Base-by-base conservation (phyloP, 2,113 vertebrate genomes). In the Narcine bancroftii region DNA sequence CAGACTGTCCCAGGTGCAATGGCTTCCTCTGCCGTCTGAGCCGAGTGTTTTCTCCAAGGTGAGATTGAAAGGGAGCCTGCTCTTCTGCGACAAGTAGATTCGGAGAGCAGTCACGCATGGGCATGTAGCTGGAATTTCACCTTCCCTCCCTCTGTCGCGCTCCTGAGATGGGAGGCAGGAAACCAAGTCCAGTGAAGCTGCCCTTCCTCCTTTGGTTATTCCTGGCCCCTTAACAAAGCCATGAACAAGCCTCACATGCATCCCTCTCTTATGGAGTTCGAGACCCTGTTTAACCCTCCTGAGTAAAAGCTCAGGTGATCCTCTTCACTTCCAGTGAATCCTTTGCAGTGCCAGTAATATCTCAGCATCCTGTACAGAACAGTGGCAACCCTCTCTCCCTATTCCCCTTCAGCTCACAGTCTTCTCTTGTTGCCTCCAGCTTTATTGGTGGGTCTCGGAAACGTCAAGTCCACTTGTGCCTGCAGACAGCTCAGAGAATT, bases 31-130 rank as follows among this genome's bases (percentile, higher is more conserved):
- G 53, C 47, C 17, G 11, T 36, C 50, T 53, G 79, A 56, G 79
- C 79, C 2, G 11, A 83, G 29, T 56, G 79, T n/a, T 66, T 56
- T 60, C 87, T 66, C 87, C 3, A 19, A 56, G 53, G 60, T 13
- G 65, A 65, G 63, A 39, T 89, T 56, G 42, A 89, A 63, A 19
- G 53, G 60, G 56, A 89, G 42, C 36, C 66, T 6, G n/a, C 56
- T 42, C 24, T 15, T 63, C 89, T 91, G 60, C 13, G 47, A 91
- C 89, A 91, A 66, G 63, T 66, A 66, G 63, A 91, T 45, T 91
- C 89, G 45, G 65, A 91, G 26, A 24, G 63, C 56, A 42, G 89
- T 91, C 89, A 91, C 89, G 89, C 89, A 69, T 3, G 65, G 65
- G 56, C 63, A 42, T 91, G 65, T 65, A 47, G 63, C 42, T 39